Evolutionary conservation across 2,113 vertebrate species (phyloP), one percentile per base, ranked within the genome.

Genomic region (Aldabrachelys gigantea): DNA sequence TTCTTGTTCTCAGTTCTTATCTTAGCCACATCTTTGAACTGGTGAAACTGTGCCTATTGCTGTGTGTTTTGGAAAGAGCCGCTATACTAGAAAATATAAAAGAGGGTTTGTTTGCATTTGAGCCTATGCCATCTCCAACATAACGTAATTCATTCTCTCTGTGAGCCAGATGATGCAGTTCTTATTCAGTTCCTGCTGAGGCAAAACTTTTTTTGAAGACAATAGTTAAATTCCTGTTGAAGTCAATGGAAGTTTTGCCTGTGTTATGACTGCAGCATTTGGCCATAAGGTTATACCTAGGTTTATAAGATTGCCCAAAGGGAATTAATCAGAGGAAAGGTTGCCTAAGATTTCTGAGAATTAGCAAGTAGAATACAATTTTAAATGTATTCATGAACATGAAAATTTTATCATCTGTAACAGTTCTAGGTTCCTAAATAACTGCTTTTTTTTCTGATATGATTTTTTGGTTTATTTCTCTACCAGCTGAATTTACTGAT

Each of bases 401-500:
- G 72, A 41, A 82, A 6, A n/a, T 44, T 16, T 38, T 82, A 54
- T 41, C 11, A 47, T 25, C 2, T 78, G 0, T 83, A 38, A 83
- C 22, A 50, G 12, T 31, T 21, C 79, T 24, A 69, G 27, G 57
- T 35, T 31, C 31, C 38, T 27, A 44, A 94, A 31, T 69, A 79
- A 9, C 22, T 38, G 81, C 41, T 35, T 54, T 80, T 59, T 72
- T 82, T 84, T 92, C 50, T 0, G 2, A 75, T 22, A 2, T 27
- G 10, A 25, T 88, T 82, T 92, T 90, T 92, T 90, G 13, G 44
- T 93, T 94, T 91, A 47, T 83, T 7, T 86, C 69, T 93, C 57
- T 95, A 49, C 92, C 98, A 99, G 99, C 99, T 98, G 99, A 99
- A 97, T 99, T 99, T 97, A 95, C 98, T 62, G 98, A 99, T 94